A percentile compares a stretch with the other conserved stretches of the same genome.
Evolutionary conservation across 2,113 vertebrate species (phyloP).

Genomic region (Corythornis madagascariensis): DNA sequence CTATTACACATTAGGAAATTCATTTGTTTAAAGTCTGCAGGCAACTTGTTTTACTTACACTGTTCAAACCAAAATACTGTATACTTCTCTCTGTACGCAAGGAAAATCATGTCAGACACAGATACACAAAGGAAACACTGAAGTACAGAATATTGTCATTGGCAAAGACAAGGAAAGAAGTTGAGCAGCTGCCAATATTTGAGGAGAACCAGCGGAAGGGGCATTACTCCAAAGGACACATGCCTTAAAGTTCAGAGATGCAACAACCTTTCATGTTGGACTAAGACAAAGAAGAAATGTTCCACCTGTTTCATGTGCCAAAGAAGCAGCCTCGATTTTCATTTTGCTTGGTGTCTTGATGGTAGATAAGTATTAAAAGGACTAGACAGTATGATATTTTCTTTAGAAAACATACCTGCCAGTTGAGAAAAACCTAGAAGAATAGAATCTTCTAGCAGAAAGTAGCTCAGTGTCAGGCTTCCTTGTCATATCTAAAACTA

Average conservation of each 20-base stretch:
- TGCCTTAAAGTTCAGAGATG: constrained; percentile 40
- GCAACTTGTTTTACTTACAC: not conserved
- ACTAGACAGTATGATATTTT: not conserved
- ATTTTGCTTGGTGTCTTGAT: constrained; percentile 2
- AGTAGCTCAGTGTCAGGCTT: not conserved
- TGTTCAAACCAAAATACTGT: not conserved
- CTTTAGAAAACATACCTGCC: not conserved
- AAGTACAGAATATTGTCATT: constrained; percentile 65
- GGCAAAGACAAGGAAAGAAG: constrained; percentile 52
- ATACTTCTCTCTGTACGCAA: not conserved
- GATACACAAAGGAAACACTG: constrained; percentile 30
- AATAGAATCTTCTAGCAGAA: not conserved
- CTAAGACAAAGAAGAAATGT: constrained; percentile 44
- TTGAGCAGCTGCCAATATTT: constrained; percentile 44
- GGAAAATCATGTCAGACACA: constrained; percentile 50
- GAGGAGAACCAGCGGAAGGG: constrained; percentile 40
- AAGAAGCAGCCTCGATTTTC: not conserved
- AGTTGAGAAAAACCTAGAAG: not conserved
- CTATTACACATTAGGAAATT: not conserved
- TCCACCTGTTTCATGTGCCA: constrained; percentile 23
- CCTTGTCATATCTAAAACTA: not conserved
- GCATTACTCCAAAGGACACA: constrained; percentile 60
- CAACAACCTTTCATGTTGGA: constrained; percentile 41
- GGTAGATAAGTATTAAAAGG: constrained; percentile 11
- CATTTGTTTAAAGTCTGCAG: not conserved